A percentile compares a stretch with the other conserved stretches of the same genome.
Evolutionary conservation across 2,888 invertebrate species (phyloP).

Genomic region (Macaria notata): DNA sequence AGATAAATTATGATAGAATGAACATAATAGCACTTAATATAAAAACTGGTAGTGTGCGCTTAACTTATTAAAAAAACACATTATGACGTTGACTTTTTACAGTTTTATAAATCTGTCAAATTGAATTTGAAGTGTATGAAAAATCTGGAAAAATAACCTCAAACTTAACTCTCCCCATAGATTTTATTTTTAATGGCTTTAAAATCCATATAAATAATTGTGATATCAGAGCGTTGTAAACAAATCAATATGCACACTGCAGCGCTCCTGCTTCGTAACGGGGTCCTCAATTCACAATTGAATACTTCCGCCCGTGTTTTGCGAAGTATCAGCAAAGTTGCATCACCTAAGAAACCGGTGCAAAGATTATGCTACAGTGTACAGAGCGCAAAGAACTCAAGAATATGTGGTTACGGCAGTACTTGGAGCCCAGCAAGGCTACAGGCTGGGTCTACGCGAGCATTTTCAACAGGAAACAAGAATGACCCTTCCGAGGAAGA

Average conservation of each 20-base stretch:
- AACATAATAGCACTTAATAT: too few relatives aligned
- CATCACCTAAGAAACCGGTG: conserved; percentile 66
- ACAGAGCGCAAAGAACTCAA: conserved; percentile 35
- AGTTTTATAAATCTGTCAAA: background rate
- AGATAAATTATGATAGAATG: too few relatives aligned
- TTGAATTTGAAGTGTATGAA: conserved; percentile 43
- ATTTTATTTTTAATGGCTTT: conserved; percentile 46
- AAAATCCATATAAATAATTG: conserved; percentile 19
- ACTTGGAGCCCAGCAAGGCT: conserved; percentile 34
- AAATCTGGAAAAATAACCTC: conserved; percentile 74
- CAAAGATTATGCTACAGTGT: conserved; percentile 42
- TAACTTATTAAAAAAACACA: too few relatives aligned
- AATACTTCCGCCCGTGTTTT: conserved; percentile 52
- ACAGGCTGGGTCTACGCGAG: conserved; percentile 45
- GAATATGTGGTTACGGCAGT: conserved; percentile 49
- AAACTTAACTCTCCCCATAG: conserved; percentile 28
- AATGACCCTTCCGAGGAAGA: conserved; percentile 68
- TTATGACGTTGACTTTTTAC: too few relatives aligned
- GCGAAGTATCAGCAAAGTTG: conserved; percentile 69
- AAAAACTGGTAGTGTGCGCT: too few relatives aligned
- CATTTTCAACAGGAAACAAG: conserved; percentile 62
- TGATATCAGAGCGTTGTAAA: conserved; percentile 14
- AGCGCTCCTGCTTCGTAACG: conserved; percentile 60
- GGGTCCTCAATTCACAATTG: conserved; percentile 58
- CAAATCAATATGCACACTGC: conserved; percentile 65